Percentiles rank a stretch among this genome's conserved stretches.
These are phyloP conservation scores for Leucopternis melanops DNA, from an alignment of 2,113 vertebrate species.

Conservation along the genomic window DNA sequence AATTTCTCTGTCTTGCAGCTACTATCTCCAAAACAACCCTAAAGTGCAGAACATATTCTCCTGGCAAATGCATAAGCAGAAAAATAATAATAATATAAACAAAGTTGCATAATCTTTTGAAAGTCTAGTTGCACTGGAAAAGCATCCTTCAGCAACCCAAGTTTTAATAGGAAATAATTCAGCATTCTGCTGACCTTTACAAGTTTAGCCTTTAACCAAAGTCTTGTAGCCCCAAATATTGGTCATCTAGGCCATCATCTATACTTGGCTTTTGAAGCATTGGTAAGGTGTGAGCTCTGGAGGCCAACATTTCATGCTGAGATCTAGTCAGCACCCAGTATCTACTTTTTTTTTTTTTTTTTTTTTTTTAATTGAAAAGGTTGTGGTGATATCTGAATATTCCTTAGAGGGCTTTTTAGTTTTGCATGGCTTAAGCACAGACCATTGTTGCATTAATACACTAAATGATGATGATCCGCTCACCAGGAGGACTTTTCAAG, in stretches of 20 bases:
- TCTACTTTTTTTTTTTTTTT: not conserved
- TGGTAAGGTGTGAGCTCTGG: not conserved
- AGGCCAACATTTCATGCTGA: not conserved
- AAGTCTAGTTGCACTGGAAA: not conserved
- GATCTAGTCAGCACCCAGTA: not conserved
- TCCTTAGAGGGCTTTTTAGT: not conserved
- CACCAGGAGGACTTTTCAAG: rapidly evolving
- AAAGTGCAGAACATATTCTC: not conserved
- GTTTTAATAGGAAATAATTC: constrained; percentile 4
- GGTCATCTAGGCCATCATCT: not conserved
- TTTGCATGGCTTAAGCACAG: not conserved
- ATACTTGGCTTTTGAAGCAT: not conserved
- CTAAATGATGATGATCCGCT: not conserved
- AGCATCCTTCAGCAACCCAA: not conserved
- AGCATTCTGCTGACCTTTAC: constrained; percentile 11
- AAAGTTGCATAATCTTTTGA: not conserved
- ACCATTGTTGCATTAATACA: not conserved
- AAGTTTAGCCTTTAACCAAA: not conserved
- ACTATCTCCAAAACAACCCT: not conserved
- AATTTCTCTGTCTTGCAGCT: not conserved
- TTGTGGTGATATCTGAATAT: not conserved
- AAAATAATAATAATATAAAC: too few species aligned
- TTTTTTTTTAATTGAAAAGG: not conserved
- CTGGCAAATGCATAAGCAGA: not conserved
- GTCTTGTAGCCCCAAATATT: not conserved